phyloP scores from a whole-genome alignment of 2,888 invertebrate species.

The Malthinus seriepunctatus region DNA sequence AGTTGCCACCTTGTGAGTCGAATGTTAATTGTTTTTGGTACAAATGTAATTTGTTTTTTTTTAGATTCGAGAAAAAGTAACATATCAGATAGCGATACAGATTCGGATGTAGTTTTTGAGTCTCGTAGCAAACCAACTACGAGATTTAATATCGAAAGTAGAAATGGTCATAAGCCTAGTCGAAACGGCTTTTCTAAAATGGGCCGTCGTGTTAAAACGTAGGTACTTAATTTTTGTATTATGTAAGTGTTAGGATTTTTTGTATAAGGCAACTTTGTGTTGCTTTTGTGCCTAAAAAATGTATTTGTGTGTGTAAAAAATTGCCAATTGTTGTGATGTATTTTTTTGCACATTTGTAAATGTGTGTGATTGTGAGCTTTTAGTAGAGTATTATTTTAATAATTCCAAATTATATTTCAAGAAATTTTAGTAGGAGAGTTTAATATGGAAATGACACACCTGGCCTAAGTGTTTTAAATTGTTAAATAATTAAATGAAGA shows the following conservation, averaged over 20 bases:
- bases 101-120: conserved; percentile 85
- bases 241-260: conserved; percentile 8
- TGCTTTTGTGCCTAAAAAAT: conserved; percentile 21
- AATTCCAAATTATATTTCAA: not conserved
- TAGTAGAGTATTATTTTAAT: conserved; percentile 10
- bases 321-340: not conserved
- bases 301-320: conserved; percentile 3
- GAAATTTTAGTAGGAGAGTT: conserved; percentile 9
- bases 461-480: not conserved
- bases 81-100: conserved; percentile 78
- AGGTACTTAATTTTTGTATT: conserved; percentile 35
- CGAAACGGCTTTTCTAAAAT: conserved; percentile 61
- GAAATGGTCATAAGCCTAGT: conserved; percentile 60
- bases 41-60: conserved; percentile 55
- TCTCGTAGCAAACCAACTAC: conserved; percentile 63
- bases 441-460: not conserved
- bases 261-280: conserved; percentile 12
- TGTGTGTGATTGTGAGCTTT: conserved; percentile 17
- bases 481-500: not conserved
- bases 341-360: conserved; percentile 10
- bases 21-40: conserved; percentile 1
- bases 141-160: conserved; percentile 58
- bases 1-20: conserved; percentile 62
- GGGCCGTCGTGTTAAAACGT: conserved; percentile 60
- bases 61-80: conserved; percentile 67